Conservation (phyloP, 2,888 invertebrate genomes). For the Amiota minor region DNA sequence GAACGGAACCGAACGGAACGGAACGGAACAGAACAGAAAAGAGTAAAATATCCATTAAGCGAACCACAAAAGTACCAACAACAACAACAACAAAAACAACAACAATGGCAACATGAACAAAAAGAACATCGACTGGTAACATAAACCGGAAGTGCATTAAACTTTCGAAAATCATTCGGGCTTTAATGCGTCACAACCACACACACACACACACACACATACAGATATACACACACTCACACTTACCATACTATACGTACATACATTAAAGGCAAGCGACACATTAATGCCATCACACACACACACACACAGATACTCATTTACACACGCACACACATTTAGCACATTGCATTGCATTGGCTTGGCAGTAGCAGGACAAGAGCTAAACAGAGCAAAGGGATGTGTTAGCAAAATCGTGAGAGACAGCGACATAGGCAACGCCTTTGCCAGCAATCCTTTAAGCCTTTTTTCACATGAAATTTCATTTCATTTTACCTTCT, state of each 20-base stretch:
- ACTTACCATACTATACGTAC: too few species aligned
- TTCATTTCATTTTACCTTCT: too few species aligned
- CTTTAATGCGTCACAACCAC: slow-evolving; percentile 17
- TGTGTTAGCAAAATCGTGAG: background rate
- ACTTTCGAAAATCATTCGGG: slow-evolving; percentile 24
- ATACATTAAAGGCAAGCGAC: background rate
- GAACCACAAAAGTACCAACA: too few species aligned
- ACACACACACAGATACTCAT: background rate
- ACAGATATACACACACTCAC: background rate
- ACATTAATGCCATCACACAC: slow-evolving; percentile 7
- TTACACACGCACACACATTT: background rate
- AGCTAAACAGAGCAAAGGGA: too few species aligned
- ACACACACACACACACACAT: background rate
- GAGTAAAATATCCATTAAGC: too few species aligned
- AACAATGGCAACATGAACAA: background rate
- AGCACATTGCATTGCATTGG: background rate
- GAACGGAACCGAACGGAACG: too few species aligned
- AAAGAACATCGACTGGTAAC: background rate
- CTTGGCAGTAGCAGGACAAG: background rate
- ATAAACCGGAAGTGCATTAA: slow-evolving; percentile 28
- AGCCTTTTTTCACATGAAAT: slow-evolving; percentile 1
- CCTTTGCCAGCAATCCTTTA: slow-evolving; percentile 10
- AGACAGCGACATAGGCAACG: slow-evolving; percentile 6
- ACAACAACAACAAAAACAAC: too few species aligned
- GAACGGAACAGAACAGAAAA: too few species aligned